Evolutionary conservation across 2,797 vertebrate species (phyloP).

Genomic region (Anguilla megastoma): DNA sequence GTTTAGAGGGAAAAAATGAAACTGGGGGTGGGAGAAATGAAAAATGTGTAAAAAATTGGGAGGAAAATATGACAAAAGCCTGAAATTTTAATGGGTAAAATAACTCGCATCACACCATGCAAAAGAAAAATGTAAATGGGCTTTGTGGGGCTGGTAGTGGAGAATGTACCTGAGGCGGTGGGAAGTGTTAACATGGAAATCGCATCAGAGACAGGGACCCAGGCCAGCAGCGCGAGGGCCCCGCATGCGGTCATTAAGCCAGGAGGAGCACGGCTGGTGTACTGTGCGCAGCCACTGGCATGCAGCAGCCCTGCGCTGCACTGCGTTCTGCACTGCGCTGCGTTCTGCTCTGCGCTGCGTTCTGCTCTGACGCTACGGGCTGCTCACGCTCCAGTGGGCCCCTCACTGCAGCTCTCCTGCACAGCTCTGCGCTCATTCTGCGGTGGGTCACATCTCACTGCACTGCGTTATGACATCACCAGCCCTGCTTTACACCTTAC

Average conservation of each 20-base stretch:
- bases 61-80: conserved; percentile 65
- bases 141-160: conserved; percentile 65
- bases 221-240: conserved; percentile 30
- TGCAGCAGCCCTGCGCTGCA: background rate
- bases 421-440: background rate
- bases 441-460: background rate
- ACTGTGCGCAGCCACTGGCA: conserved; percentile 3
- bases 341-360: background rate
- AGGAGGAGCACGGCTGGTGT: conserved; percentile 46
- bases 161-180: conserved; percentile 74
- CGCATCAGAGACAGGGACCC: conserved; percentile 69
- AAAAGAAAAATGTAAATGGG: conserved; percentile 74
- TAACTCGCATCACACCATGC: conserved; percentile 68
- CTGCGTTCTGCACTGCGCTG: too few relatives aligned
- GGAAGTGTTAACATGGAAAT: conserved; percentile 81
- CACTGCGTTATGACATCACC: background rate
- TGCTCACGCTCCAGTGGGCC: background rate
- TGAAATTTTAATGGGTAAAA: conserved; percentile 77
- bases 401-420: background rate
- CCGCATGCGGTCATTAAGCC: conserved; percentile 59
- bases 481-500: background rate
- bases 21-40: conserved; percentile 8
- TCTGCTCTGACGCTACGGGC: background rate
- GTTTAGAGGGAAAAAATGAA: background rate
- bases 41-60: conserved; percentile 18